phyloP scores from a whole-genome alignment of 1,140 invertebrate genomes.

The Drosophila kanapiae region DNA sequence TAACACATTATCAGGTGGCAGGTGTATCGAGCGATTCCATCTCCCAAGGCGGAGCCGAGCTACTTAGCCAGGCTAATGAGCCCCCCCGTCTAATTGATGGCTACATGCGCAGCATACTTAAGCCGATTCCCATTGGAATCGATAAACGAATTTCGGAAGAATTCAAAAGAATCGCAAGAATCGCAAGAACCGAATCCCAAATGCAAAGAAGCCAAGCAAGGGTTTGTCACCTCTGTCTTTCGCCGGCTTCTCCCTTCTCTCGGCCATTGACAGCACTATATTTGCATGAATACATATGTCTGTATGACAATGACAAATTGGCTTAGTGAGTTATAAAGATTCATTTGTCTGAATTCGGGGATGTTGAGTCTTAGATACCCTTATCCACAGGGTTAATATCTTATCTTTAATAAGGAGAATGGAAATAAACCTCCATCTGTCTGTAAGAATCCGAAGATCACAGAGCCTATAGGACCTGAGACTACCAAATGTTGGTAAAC shows the following conservation, averaged over 20 bases:
- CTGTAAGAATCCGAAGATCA: not conserved
- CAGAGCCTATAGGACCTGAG: not conserved
- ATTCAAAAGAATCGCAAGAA: not conserved
- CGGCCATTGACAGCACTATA: conserved; percentile 27
- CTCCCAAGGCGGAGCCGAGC: conserved; percentile 4
- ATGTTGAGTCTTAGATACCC: not conserved
- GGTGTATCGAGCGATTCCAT: conserved; percentile 24
- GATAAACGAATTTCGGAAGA: not conserved
- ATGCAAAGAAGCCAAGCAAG: conserved; percentile 45
- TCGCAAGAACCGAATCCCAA: not conserved
- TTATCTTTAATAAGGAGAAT: too few species aligned
- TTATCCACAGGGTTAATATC: too few species aligned
- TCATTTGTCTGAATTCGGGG: not conserved
- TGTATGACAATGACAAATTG: conserved; percentile 53
- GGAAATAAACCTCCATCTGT: not conserved
- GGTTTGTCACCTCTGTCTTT: conserved; percentile 26
- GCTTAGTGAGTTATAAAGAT: conserved; percentile 37
- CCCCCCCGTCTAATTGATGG: conserved; percentile 13
- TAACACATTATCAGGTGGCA: conserved; percentile 62
- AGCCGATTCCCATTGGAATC: conserved; percentile 1
- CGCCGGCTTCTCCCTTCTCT: conserved; percentile 34
- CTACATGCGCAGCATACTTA: conserved; percentile 2
- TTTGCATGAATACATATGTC: conserved; percentile 8
- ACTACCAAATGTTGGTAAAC: not conserved
- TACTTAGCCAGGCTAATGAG: conserved; percentile 57